Evolutionary conservation across 2,888 invertebrate species (phyloP), one percentile per base, ranked within the genome.

Genomic region (Pogonocherus hispidulus): DNA sequence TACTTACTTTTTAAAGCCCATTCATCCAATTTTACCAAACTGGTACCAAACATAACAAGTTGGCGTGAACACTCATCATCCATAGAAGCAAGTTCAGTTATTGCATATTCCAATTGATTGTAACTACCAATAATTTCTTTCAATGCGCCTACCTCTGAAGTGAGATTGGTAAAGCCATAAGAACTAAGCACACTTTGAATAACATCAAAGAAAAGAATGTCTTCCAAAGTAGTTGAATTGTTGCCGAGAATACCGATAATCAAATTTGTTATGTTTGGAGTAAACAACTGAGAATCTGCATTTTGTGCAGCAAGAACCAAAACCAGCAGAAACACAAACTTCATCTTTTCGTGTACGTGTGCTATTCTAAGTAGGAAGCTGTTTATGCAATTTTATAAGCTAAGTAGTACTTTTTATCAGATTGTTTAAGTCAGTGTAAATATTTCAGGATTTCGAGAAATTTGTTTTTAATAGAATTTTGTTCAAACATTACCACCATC

Each of bases 1-100:
- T 41, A 67, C 68, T 16, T 64, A 68, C 63, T 63, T 47, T 41
- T 41, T 16, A 64, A 9, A 8, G 68, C 57, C 63, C 63, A 63
- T 18, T 19, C 16, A 9, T 64, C 51, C 23, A 37, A 23, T 22
- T 16, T 3, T 11, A 41, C 9, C 37, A 52, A 27, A 23, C 49
- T 22, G 5, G 47, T 47, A 1, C 51, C 4, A 19, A 62, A 46
- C 14, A 69, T 16, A 55, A 56, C 19, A 9, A 63, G 41, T 23
- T 63, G 63, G 9, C 32, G 32, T 2, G 32, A 47, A 14, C 59
- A 59, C 14, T 47, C 32, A 20, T 59, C 19, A 9, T 59, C 32
- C n/a, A 20, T 2, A n/a, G 19, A 18, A 32, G 11, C 18, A 27
- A 46, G 5, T 18, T 16, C 14, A 19, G 23, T 14, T 16, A 14